Evolutionary conservation across 1,140 invertebrate genomes (phyloP).

Genomic region (Pseudomyrmex sp.): DNA sequence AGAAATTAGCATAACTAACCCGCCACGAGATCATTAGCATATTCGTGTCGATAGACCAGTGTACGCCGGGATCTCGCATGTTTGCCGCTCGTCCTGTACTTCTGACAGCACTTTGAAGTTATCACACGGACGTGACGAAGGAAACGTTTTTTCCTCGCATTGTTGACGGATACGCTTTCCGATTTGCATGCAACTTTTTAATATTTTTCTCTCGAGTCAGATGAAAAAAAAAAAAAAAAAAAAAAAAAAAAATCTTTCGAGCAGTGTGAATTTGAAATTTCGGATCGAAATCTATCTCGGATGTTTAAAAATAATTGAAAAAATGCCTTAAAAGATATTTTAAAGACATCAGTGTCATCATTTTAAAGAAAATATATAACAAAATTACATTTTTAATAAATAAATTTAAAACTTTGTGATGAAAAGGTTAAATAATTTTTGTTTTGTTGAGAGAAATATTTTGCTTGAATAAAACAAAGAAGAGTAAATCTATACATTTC

Average conservation of each 20-base stretch:
- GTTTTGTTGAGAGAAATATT: constrained; percentile 3
- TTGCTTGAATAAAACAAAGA: neutral
- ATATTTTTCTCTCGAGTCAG: neutral
- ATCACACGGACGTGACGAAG: constrained; percentile 11
- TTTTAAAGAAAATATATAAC: neutral
- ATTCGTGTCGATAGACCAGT: constrained; percentile 75
- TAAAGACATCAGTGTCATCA: no score
- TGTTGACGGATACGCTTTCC: neutral
- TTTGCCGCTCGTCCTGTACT: constrained; percentile 62
- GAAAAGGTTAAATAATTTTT: neutral
- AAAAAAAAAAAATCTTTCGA: neutral
- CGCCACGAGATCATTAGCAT: constrained; percentile 79
- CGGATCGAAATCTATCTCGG: no score
- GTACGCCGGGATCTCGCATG: constrained; percentile 71
- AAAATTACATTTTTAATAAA: neutral
- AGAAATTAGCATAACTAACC: constrained; percentile 82
- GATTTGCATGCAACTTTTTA: neutral
- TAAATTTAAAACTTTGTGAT: no score
- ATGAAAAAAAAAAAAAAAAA: neutral
- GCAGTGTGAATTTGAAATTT: no score
- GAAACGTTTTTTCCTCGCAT: constrained; percentile 62
- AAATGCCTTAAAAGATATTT: no score
- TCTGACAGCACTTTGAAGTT: constrained; percentile 43
- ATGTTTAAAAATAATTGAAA: no score
- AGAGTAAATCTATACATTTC: neutral